Conservation (phyloP, 2,797 vertebrate genomes). For the Neostethus bicornis region DNA sequence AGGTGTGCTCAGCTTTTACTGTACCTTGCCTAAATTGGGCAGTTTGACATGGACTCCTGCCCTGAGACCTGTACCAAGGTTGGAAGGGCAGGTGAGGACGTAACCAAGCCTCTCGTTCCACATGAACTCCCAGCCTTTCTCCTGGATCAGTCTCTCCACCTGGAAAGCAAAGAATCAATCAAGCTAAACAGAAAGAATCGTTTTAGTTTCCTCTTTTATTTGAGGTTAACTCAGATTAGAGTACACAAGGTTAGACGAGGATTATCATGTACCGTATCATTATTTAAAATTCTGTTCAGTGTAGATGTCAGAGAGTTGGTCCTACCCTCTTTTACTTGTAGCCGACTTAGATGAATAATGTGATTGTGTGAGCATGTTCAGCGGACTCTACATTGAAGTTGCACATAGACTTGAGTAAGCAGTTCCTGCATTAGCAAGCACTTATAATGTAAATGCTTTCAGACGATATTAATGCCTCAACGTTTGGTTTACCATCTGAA, state of each 20-base stretch:
- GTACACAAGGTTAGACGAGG: no score
- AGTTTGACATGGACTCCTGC: slow-evolving; percentile 96
- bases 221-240: not conserved
- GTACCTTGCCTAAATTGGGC: slow-evolving; percentile 90
- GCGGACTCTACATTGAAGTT: not conserved
- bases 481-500: not conserved
- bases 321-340: slow-evolving; percentile 20
- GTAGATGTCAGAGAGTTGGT: slow-evolving; percentile 16
- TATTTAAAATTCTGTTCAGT: no score
- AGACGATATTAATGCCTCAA: not conserved
- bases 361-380: slow-evolving; percentile 25
- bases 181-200: not conserved
- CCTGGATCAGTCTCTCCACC: slow-evolving; percentile 94
- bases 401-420: slow-evolving; percentile 8
- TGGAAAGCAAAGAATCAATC: slow-evolving; percentile 45
- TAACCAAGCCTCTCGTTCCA: slow-evolving; percentile 96
- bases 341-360: slow-evolving; percentile 40
- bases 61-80: slow-evolving; percentile 94
- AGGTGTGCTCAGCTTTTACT: not conserved
- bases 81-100: slow-evolving; percentile 95
- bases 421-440: slow-evolving; percentile 1
- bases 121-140: slow-evolving; percentile 99
- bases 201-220: not conserved
- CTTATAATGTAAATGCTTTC: slow-evolving; percentile 4
- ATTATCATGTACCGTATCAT: no score